These are phyloP conservation scores for Ophioninae sp. DNA, from an alignment of 2,888 invertebrate genomes.

Conservation along the genomic window DNA sequence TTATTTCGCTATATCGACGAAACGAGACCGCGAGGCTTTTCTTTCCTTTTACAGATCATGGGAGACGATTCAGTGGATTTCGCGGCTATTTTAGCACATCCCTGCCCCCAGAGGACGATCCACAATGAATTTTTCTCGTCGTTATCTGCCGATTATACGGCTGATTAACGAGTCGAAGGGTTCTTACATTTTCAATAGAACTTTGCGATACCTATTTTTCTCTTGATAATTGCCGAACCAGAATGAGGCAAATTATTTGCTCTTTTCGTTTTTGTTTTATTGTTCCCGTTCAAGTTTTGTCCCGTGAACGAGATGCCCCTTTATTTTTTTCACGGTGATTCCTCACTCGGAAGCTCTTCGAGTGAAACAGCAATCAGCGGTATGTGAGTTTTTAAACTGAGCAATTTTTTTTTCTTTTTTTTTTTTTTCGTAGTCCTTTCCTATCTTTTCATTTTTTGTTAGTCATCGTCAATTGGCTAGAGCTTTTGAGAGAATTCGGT, in stretches of 20 bases:
- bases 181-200: slow-evolving; percentile 2
- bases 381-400: too few relatives aligned
- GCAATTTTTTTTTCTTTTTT: too few relatives aligned
- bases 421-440: too few relatives aligned
- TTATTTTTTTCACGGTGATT: too few relatives aligned
- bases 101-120: slow-evolving; percentile 1
- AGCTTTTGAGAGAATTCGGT: too few relatives aligned
- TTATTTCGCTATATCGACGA: slow-evolving; percentile 52
- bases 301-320: too few relatives aligned
- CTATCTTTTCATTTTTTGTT: too few relatives aligned
- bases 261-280: not conserved
- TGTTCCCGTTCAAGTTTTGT: too few relatives aligned
- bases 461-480: too few relatives aligned
- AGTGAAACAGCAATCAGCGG: too few relatives aligned
- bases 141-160: slow-evolving; percentile 37
- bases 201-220: not conserved
- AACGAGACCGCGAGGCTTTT: slow-evolving; percentile 49
- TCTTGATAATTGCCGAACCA: not conserved
- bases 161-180: not conserved
- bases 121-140: slow-evolving; percentile 15
- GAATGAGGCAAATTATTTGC: not conserved
- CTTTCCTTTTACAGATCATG: slow-evolving; percentile 39
- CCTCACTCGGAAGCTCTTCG: too few relatives aligned
- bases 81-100: slow-evolving; percentile 57
- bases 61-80: slow-evolving; percentile 52